A percentile compares a stretch with the other conserved stretches of the same genome.
phyloP scores from a whole-genome alignment of 2,113 vertebrate species.

The Raja brachyura region DNA sequence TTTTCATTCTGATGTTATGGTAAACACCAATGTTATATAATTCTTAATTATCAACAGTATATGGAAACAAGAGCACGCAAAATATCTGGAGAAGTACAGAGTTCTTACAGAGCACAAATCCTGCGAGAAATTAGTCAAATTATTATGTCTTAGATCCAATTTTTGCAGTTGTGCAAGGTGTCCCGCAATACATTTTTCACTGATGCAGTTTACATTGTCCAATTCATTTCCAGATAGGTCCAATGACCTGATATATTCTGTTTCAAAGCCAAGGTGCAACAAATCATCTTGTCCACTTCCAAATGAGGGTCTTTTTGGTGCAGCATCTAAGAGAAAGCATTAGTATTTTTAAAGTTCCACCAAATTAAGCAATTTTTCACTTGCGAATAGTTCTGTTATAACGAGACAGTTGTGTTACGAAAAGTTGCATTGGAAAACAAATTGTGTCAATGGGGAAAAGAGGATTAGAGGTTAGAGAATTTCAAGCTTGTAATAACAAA shows the following conservation, averaged over 20 bases:
- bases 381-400: too few relatives aligned
- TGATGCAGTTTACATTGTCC: conserved; percentile 68
- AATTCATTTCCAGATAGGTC: conserved; percentile 91
- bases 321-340: background rate
- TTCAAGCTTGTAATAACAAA: too few relatives aligned
- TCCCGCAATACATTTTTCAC: conserved; percentile 61
- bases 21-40: background rate
- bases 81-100: background rate
- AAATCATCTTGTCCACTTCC: background rate
- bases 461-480: too few relatives aligned
- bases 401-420: too few relatives aligned
- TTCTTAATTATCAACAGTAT: background rate
- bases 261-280: conserved; percentile 55
- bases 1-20: background rate
- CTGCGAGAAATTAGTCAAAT: conserved; percentile 67
- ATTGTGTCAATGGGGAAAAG: too few relatives aligned
- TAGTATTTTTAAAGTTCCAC: background rate
- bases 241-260: conserved; percentile 74
- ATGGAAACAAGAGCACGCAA: background rate
- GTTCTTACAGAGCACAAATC: conserved; percentile 71
- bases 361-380: background rate
- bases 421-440: too few relatives aligned
- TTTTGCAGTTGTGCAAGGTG: conserved; percentile 73
- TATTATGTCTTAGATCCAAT: conserved; percentile 84
- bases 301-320: conserved; percentile 60